Base-by-base conservation (phyloP, 2,888 invertebrate genomes). In the Leptopterna dolabrata region DNA sequence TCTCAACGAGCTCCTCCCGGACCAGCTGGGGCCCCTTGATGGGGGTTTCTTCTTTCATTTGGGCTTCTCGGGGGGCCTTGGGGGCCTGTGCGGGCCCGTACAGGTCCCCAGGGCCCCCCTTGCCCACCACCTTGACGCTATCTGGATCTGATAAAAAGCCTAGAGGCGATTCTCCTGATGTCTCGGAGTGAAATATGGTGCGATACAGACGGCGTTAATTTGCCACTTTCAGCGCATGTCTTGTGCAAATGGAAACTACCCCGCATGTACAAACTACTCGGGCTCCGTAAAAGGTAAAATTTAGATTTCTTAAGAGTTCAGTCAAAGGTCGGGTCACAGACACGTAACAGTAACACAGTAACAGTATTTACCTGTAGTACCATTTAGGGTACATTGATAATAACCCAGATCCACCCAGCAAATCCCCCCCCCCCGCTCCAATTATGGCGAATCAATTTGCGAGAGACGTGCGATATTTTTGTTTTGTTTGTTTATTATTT, bases 1-100 rank as follows among this genome's bases (percentile, higher is more conserved):
- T 85, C 36, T 85, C 85, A 85, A 85, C 85, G 85, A 85, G 85
- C 85, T 83, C 41, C 78, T 45, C 78, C 63, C 63, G 63, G n/a
- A 63, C 63, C 55, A 78, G 78, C 78, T 78, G 78, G n/a, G 45
- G 78, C 43, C 78, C 81, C 55, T 55, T 81, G 51, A 55, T 51
- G 81, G 36, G n/a, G 73, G 81, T 51, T 55, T 81, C 81, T 81
- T 55, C 30, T 81, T 81, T 81, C 81, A 81, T 81, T 81, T 55
- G 81, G 41, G 47, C 63, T 63, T 24, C 24, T 24, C 24, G 63
- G 63, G 63, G 63, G 63, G 24, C 63, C 24, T 11, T 9, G 24
- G 19, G 55, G 11, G 19, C 7, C 36, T 36, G 36, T 36, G 36
- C 2, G 36, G 36, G 36, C 36, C n/a, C 73, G 73, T 76, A 24